Evolutionary conservation across 2,888 invertebrate species (phyloP).

Genomic region (Theretra japonica): DNA sequence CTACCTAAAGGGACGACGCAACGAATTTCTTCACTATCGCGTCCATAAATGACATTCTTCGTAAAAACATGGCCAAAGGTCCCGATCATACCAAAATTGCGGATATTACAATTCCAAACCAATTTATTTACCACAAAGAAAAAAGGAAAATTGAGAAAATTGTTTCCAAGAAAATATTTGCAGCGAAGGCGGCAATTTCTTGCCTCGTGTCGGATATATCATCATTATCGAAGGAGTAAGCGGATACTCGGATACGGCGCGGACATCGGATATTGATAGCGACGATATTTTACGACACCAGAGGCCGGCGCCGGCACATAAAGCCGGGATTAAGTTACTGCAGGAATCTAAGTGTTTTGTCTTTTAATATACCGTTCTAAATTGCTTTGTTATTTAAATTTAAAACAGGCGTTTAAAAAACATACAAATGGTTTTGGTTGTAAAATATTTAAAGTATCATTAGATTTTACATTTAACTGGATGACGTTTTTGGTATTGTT

Average conservation of each 20-base stretch:
- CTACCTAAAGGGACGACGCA: no score
- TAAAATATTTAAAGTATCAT: no score
- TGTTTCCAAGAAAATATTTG: background rate
- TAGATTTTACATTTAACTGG: no score
- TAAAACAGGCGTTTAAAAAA: no score
- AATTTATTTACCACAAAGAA: background rate
- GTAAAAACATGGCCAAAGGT: background rate
- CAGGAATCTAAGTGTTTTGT: background rate
- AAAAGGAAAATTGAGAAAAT: background rate
- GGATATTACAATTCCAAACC: background rate
- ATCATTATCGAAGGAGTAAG: slow-evolving; percentile 13
- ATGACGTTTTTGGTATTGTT: no score
- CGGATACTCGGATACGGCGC: slow-evolving; percentile 6
- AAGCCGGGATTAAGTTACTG: background rate
- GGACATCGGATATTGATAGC: slow-evolving; percentile 19
- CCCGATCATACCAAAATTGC: background rate
- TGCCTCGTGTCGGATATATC: slow-evolving; percentile 17
- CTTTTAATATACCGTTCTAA: no score
- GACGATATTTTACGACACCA: slow-evolving; percentile 5
- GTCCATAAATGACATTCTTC: no score
- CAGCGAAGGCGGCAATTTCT: background rate
- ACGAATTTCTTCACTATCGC: no score
- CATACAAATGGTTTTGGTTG: no score
- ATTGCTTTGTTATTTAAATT: background rate
- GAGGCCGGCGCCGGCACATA: background rate